Base-by-base conservation (phyloP, 2,797 vertebrate genomes). In the Esox masquinongy region DNA sequence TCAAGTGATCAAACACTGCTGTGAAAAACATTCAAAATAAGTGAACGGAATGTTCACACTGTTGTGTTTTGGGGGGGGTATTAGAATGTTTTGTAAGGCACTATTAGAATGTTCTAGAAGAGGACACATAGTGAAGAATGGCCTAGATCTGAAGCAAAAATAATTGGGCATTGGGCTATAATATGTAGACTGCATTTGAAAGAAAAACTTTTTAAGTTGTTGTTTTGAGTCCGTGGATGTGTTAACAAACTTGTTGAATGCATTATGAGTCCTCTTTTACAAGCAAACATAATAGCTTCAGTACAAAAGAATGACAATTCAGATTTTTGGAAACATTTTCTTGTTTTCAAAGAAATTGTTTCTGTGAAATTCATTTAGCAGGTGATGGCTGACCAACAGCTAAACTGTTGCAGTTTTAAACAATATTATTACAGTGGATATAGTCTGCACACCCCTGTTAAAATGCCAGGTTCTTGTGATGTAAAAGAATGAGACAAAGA, bases 1-100 rank as follows among this genome's bases (percentile, higher is more conserved):
- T 80, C 77, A 88, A 88, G 86, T 85, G 77, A 85, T 91, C 74
- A 70, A 84, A 84, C 79, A 80, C 83, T 84, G 87, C 89, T 90
- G 83, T 85, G 87, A 88, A 80, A 78, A 84, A 82, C 84, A 78
- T 89, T 86, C 76, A 83, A 80, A 87, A 84, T 81, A 83, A 88
- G 81, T 83, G 74, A 61, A 74, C 2, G 72, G 84, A 85, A 78
- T 74, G 80, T 88, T 85, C 81, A 80, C 75, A 81, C 82, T 77
- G 77, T 31, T 80, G 70, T 82, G 68, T 74, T 68, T 47, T 50
- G 77, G 24, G 68, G 71, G 5, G 75, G 77, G 74, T 76, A 79
- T 77, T 22, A 47, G 6, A 64, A 61, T 63, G 34, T 70, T 64
- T 47, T 61, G 36, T 19, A 43, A 49, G 29, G 76, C 56, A 67